phyloP scores from a whole-genome alignment of 2,888 invertebrate genomes.

The Sympetrum striolatum region DNA sequence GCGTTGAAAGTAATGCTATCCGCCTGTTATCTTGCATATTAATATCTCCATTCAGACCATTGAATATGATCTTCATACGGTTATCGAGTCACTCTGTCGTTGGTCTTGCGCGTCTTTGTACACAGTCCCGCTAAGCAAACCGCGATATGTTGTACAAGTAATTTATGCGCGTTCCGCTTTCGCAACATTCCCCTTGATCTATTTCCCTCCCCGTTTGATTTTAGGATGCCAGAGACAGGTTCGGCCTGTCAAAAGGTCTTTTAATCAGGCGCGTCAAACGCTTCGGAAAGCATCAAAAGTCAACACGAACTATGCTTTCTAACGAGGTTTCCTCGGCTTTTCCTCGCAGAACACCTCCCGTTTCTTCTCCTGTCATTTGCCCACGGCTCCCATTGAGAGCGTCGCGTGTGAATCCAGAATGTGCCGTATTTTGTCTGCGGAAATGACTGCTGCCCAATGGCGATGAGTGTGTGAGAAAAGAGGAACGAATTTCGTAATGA shows the following conservation, averaged over 20 bases:
- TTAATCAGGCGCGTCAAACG: neutral
- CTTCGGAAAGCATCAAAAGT: neutral
- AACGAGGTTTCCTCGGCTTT: neutral
- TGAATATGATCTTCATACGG: no score
- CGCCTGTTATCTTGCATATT: no score
- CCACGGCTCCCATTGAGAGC: neutral
- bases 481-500: neutral
- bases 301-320: slow-evolving; percentile 1
- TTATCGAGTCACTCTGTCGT: no score
- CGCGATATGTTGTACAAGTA: no score
- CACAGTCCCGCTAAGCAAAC: no score
- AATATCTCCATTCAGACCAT: no score
- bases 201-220: neutral
- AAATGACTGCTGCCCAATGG: neutral
- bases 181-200: no score
- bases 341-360: neutral
- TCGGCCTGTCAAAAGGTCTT: neutral
- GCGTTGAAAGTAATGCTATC: no score
- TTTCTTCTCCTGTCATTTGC: slow-evolving; percentile 26
- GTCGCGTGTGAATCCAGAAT: slow-evolving; percentile 14
- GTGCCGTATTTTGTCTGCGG: neutral
- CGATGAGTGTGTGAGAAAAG: neutral
- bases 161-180: no score
- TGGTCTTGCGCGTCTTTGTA: no score
- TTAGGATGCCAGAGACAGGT: neutral